These are phyloP conservation scores for Gracilinanus agilis DNA, from an alignment of 2,113 vertebrate genomes.

Conservation along the genomic window DNA sequence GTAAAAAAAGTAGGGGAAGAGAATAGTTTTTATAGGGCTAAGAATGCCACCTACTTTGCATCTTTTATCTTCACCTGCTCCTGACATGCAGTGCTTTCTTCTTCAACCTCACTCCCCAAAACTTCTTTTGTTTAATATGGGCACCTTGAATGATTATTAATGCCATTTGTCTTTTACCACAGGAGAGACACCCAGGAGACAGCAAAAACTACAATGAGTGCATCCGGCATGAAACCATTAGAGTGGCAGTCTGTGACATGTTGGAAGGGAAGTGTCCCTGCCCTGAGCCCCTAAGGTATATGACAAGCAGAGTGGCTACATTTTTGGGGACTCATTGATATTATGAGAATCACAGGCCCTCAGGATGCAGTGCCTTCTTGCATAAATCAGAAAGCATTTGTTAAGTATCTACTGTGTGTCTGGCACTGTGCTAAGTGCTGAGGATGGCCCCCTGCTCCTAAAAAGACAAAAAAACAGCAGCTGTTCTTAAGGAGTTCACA, in stretches of 20 bases:
- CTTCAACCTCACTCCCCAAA: neutral
- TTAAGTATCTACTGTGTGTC: neutral
- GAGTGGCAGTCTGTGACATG: conserved; percentile 99
- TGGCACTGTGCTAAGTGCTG: neutral
- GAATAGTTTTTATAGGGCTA: neutral
- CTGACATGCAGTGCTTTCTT: neutral
- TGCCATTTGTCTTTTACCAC: conserved; percentile 63
- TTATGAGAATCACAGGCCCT: neutral
- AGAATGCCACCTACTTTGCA: neutral
- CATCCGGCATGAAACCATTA: conserved; percentile 97
- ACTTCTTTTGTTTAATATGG: conserved; percentile 7
- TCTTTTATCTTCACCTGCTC: neutral
- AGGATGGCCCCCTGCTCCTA: neutral
- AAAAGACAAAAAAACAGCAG: neutral
- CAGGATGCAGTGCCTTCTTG: neutral
- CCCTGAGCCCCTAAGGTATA: conserved; percentile 94
- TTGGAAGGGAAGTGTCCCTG: conserved; percentile 96
- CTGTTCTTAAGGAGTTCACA: neutral
- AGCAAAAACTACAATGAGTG: conserved; percentile 99
- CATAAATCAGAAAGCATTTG: neutral
- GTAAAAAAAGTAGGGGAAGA: neutral
- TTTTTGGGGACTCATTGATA: neutral
- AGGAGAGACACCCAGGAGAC: conserved; percentile 98
- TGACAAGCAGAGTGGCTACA: neutral
- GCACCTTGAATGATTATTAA: neutral